These are phyloP conservation scores for Aulostomus chinensis DNA, from an alignment of 2,797 vertebrate species.

Conservation along the genomic window DNA sequence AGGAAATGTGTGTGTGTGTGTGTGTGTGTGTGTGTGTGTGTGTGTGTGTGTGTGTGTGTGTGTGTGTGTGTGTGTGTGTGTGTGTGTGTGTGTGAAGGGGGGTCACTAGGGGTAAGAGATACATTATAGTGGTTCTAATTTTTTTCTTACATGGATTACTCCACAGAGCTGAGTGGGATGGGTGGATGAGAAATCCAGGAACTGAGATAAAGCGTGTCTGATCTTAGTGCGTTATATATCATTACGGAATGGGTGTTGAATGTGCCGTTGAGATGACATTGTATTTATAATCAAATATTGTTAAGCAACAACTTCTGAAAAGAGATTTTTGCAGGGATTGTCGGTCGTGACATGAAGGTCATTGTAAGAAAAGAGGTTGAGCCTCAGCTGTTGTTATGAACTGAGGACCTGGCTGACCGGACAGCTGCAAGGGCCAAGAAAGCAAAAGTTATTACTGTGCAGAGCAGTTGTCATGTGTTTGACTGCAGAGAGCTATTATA, in stretches of 20 bases:
- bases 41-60: no score
- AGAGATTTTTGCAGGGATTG: slow-evolving; percentile 14
- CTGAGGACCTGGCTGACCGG: slow-evolving; percentile 59
- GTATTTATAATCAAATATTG: no score
- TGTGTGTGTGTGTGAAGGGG: slow-evolving; percentile 27
- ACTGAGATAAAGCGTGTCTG: neutral
- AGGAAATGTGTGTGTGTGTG: no score
- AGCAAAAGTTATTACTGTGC: slow-evolving; percentile 68
- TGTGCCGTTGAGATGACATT: no score
- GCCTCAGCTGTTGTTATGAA: slow-evolving; percentile 89
- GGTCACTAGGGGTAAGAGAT: slow-evolving; percentile 4
- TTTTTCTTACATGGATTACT: slow-evolving; percentile 4
- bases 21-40: no score
- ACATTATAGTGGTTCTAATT: neutral
- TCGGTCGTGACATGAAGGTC: slow-evolving; percentile 25
- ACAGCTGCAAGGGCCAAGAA: slow-evolving; percentile 70
- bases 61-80: no score
- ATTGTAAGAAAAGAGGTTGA: slow-evolving; percentile 43
- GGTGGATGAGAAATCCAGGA: slow-evolving; percentile 10
- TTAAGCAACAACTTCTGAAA: no score
- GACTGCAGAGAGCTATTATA: slow-evolving; percentile 48
- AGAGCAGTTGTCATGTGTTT: slow-evolving; percentile 69
- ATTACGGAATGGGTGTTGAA: neutral
- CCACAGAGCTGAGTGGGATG: slow-evolving; percentile 11
- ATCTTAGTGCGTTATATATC: slow-evolving; percentile 1